These are phyloP conservation scores for Capromys pilorides DNA, from an alignment of 2,797 vertebrate genomes.

Conservation along the genomic window DNA sequence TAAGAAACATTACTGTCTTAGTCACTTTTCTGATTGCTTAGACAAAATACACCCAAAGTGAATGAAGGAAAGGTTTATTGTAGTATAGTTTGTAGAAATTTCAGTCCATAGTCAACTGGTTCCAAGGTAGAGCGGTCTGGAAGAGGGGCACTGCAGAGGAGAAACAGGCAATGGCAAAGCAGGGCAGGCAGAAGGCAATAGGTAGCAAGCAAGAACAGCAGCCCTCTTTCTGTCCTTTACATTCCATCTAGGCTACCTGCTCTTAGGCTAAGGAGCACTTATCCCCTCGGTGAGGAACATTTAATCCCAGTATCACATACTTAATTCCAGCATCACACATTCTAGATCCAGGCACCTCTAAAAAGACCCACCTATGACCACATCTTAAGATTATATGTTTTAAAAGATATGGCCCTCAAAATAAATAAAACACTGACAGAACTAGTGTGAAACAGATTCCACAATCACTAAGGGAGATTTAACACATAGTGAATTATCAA, in stretches of 20 bases:
- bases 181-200: neutral
- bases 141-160: neutral
- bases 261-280: neutral
- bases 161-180: neutral
- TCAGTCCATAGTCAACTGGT: neutral
- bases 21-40: neutral
- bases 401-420: conserved; percentile 28
- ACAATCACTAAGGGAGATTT: neutral
- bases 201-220: neutral
- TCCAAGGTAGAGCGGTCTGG: neutral
- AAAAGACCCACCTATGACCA: neutral
- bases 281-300: neutral
- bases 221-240: neutral
- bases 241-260: neutral
- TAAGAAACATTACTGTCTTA: neutral
- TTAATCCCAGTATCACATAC: neutral
- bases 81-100: neutral
- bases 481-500: neutral
- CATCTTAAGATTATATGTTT: neutral
- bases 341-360: neutral
- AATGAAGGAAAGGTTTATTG: neutral
- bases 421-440: neutral
- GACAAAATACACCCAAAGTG: neutral
- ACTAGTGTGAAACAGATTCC: neutral
- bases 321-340: neutral